Evolutionary conservation across 2,888 invertebrate genomes (phyloP), one percentile per base, ranked within the genome.

Genomic region (Petrophora chlorosata): DNA sequence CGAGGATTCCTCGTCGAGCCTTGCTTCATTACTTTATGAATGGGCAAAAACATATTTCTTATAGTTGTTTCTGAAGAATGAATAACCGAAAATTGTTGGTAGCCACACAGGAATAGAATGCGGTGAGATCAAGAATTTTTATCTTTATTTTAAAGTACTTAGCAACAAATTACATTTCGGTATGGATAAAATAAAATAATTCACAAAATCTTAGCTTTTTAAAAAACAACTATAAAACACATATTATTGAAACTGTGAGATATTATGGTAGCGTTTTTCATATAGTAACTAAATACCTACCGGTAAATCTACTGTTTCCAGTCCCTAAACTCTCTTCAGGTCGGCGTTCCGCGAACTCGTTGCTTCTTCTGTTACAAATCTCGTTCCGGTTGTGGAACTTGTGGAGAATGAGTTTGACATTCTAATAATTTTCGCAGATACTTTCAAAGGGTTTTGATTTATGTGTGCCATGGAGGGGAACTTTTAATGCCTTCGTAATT

Each of bases 1-100:
- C 9, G 14, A 32, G 40, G 47, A 46, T 45, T 50, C 50, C 53
- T 51, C 39, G 23, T 28, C 36, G 41, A 45, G 36, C 32, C 48
- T 42, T 51, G 53, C 44, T 56, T 60, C 56, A 56, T 62, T 60
- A 63, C 56, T 56, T 55, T 59, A 53, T 61, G 59, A 56, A 56
- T 57, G 53, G 50, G 48, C 51, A 49, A 56, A 50, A 54, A 53
- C 49, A 54, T 49, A 52, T 52, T 53, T 45, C 46, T 29, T 51
- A 51, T 33, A 28, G 26, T 28, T 22, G 25, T 38, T 36, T 42
- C 10, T 3, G n/a, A 16, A 42, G 36, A 36, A 16, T 17, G 36
- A 36, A 10, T 19, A 10, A 39, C 28, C 26, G 32, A 19, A 38
- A 36, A 43, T 30, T 17, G 9, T 13, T n/a, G n/a, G n/a, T n/a